These are phyloP conservation scores for Sterna hirundo DNA, from an alignment of 2,113 vertebrate species.

Conservation along the genomic window DNA sequence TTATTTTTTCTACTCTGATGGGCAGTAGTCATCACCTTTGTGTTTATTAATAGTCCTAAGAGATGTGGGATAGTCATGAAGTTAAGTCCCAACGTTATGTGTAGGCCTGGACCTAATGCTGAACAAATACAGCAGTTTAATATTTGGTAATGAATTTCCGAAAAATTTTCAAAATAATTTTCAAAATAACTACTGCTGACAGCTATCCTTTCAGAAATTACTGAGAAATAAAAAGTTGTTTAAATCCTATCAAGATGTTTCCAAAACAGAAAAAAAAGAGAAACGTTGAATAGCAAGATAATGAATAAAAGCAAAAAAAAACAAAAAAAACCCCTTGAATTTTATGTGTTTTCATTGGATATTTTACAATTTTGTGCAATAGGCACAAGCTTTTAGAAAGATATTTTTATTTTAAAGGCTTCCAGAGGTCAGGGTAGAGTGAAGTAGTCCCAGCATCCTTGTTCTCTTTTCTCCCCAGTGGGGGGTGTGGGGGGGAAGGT, in stretches of 20 bases:
- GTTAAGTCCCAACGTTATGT: neutral
- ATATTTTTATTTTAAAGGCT: neutral
- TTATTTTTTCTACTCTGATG: neutral
- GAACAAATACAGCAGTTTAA: neutral
- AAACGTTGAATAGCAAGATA: neutral
- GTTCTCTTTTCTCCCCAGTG: neutral
- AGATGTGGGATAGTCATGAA: neutral
- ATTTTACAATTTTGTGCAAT: neutral
- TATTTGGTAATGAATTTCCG: neutral
- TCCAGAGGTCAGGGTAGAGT: neutral
- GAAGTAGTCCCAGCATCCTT: neutral
- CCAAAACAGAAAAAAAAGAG: neutral
- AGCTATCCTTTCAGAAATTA: neutral
- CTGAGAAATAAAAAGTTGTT: neutral
- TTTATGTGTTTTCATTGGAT: neutral
- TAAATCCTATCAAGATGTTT: neutral
- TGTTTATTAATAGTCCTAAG: neutral
- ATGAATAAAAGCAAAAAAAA: neutral
- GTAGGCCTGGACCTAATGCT: neutral
- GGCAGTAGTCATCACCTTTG: neutral
- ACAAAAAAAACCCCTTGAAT: neutral
- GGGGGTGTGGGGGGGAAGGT: fast-evolving
- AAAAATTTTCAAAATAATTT: neutral
- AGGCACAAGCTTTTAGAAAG: neutral
- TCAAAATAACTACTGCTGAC: neutral